A percentile compares a stretch with the other conserved stretches of the same genome.
Evolutionary conservation across 2,797 vertebrate species (phyloP).

Genomic region (Sparidentex hasta): DNA sequence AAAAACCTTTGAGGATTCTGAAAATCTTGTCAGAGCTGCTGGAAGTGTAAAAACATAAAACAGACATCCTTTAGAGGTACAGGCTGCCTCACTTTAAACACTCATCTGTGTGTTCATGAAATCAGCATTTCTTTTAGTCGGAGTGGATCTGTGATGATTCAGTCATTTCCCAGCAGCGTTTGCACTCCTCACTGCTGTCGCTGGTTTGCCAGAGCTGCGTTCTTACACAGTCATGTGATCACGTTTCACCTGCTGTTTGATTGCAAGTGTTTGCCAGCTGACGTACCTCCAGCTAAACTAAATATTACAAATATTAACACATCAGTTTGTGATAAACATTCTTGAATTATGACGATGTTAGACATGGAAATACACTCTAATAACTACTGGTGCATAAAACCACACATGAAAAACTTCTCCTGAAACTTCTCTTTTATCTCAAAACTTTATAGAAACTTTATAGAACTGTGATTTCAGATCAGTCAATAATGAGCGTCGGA

Average conservation of each 20-base stretch:
- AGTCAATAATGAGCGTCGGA: not conserved
- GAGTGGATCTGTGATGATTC: not conserved
- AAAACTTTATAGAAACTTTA: no score
- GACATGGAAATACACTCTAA: not conserved
- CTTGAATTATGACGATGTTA: not conserved
- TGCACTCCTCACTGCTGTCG: slow-evolving; percentile 3
- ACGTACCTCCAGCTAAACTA: not conserved
- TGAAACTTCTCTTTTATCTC: no score
- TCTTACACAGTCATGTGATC: slow-evolving; percentile 23
- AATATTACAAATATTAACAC: not conserved
- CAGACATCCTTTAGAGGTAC: not conserved
- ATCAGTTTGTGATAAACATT: not conserved
- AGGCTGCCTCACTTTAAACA: not conserved
- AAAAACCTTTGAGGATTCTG: not conserved
- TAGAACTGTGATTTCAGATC: not conserved
- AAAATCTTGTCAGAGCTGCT: not conserved
- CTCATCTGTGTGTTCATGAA: not conserved
- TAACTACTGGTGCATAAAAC: not conserved
- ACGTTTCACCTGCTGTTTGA: slow-evolving; percentile 21
- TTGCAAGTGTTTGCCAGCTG: slow-evolving; percentile 14
- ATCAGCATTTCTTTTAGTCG: not conserved
- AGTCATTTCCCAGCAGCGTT: not conserved
- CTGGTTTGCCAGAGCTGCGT: not conserved
- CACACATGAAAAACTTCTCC: not conserved
- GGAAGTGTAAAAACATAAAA: not conserved